phyloP scores from a whole-genome alignment of 2,888 invertebrate species.

The Drosophila longiperda region DNA sequence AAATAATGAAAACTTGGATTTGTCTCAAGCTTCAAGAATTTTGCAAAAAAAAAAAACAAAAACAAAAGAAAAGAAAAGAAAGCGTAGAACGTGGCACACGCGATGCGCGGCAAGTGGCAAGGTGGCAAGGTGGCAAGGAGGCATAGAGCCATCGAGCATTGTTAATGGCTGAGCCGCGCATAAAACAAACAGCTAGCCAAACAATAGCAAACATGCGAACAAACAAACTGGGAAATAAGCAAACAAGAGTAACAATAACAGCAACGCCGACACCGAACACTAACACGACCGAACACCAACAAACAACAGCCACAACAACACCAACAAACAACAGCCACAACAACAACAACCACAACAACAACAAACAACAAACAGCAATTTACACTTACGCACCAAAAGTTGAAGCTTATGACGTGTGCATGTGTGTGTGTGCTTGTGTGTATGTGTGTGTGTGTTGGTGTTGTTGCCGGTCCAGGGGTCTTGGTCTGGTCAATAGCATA shows the following conservation, averaged over 20 bases:
- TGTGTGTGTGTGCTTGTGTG: conserved; percentile 21
- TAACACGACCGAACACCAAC: conserved; percentile 29
- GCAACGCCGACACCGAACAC: conserved; percentile 59
- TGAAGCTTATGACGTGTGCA: conserved; percentile 72
- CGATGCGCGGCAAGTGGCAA: conserved; percentile 26
- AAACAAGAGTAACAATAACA: conserved; percentile 43
- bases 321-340: conserved; percentile 26
- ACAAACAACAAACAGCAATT: conserved; percentile 71
- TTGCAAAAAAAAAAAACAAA: background rate
- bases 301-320: conserved; percentile 36
- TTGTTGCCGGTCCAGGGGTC: conserved; percentile 27
- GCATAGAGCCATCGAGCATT: conserved; percentile 62
- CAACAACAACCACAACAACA: conserved; percentile 37
- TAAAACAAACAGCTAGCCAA: conserved; percentile 71
- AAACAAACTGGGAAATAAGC: conserved; percentile 60
- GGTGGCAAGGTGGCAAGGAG: conserved; percentile 6
- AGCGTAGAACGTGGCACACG: conserved; percentile 31
- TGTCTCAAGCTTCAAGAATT: conserved; percentile 17
- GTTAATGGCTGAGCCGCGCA: conserved; percentile 71
- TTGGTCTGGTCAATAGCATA: conserved; percentile 73
- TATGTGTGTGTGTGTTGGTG: conserved; percentile 2
- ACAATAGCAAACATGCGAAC: conserved; percentile 63
- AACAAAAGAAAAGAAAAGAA: background rate
- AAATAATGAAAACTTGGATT: conserved; percentile 34
- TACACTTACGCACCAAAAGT: conserved; percentile 79